These are phyloP conservation scores for Adela reaumurella DNA, from an alignment of 2,888 invertebrate species.

Conservation along the genomic window DNA sequence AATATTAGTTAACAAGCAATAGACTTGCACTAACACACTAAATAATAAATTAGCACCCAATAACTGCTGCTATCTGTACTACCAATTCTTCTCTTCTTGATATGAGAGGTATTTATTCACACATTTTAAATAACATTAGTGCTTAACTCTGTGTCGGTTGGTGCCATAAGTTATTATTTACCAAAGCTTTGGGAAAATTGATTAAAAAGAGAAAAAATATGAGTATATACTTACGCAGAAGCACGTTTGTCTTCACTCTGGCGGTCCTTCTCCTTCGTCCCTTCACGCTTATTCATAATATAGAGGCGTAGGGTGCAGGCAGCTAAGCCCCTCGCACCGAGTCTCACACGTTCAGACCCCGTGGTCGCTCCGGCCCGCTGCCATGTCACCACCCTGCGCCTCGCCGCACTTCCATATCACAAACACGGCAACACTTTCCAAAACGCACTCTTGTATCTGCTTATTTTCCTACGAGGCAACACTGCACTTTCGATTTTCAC, in stretches of 20 bases:
- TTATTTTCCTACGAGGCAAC: slow-evolving; percentile 30
- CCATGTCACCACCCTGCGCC: slow-evolving; percentile 44
- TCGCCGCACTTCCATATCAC: slow-evolving; percentile 20
- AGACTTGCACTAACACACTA: too few relatives aligned
- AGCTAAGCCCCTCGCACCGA: slow-evolving; percentile 36
- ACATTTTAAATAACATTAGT: too few relatives aligned
- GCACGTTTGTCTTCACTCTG: slow-evolving; percentile 52
- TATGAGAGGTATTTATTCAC: too few relatives aligned
- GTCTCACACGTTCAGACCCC: slow-evolving; percentile 44
- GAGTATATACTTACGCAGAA: slow-evolving; percentile 39
- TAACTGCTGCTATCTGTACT: too few relatives aligned
- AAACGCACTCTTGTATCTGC: slow-evolving; percentile 23
- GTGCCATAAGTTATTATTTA: not conserved
- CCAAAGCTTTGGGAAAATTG: not conserved
- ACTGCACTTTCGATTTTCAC: slow-evolving; percentile 40
- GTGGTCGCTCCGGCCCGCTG: slow-evolving; percentile 34
- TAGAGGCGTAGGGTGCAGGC: slow-evolving; percentile 42
- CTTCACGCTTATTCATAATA: slow-evolving; percentile 54
- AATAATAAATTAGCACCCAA: too few relatives aligned
- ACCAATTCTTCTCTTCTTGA: too few relatives aligned
- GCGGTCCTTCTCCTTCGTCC: slow-evolving; percentile 52
- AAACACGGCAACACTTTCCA: slow-evolving; percentile 22
- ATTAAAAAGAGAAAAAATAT: not conserved
- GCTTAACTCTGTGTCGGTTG: too few relatives aligned
- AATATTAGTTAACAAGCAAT: too few relatives aligned